Evolutionary conservation across 2,888 invertebrate species (phyloP).

Genomic region (Ectemnius lituratus): DNA sequence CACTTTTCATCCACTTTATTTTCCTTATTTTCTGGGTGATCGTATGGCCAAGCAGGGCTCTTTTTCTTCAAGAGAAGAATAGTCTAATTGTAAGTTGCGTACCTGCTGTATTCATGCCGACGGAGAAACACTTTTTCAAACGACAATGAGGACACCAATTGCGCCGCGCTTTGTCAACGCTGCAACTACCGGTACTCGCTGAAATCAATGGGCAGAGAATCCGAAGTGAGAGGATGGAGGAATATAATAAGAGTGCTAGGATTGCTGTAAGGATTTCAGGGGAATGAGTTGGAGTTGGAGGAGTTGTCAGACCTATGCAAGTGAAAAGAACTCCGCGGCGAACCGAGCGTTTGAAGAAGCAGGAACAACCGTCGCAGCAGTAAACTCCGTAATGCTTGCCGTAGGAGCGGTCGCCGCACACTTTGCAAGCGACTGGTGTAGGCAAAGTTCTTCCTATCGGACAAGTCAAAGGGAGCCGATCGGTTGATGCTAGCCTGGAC

Average conservation of each 20-base stretch:
- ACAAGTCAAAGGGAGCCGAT: no score
- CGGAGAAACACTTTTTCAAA: conserved; percentile 86
- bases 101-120: conserved; percentile 89
- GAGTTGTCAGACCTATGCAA: conserved; percentile 83
- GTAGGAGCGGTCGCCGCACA: conserved; percentile 90
- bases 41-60: no score
- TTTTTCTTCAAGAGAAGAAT: no score
- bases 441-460: conserved; percentile 81
- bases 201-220: conserved; percentile 38
- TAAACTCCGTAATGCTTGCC: conserved; percentile 92
- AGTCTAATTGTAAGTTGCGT: conserved; percentile 28
- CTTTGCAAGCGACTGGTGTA: conserved; percentile 85
- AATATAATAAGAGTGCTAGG: neutral
- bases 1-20: no score
- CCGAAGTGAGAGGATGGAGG: neutral
- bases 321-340: conserved; percentile 86
- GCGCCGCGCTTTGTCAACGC: conserved; percentile 88
- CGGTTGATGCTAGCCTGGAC: no score
- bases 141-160: conserved; percentile 95
- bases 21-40: no score
- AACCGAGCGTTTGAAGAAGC: conserved; percentile 92
- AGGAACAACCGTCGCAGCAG: conserved; percentile 93
- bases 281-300: neutral
- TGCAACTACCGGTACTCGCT: conserved; percentile 87
- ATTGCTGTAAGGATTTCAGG: neutral